phyloP scores from a whole-genome alignment of 2,888 invertebrate species.

The Cryptus viduatorius region DNA sequence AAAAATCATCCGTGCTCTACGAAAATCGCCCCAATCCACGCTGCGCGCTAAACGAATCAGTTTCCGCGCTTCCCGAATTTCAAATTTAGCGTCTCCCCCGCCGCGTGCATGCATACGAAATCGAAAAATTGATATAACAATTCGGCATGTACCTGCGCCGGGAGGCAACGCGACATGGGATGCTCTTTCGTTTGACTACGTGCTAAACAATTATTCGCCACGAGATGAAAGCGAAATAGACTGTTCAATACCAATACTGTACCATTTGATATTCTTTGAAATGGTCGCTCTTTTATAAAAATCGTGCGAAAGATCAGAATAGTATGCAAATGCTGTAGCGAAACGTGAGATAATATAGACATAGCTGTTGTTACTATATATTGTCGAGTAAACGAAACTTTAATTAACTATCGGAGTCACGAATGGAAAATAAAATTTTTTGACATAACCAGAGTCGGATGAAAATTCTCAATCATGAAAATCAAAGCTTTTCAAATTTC shows the following conservation, averaged over 20 bases:
- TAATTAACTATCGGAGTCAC: background rate
- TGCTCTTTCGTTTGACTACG: conserved; percentile 27
- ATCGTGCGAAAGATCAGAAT: background rate
- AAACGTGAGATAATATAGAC: background rate
- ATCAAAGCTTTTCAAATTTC: no score
- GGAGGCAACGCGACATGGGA: background rate
- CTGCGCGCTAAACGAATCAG: conserved; percentile 41
- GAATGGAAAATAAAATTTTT: background rate
- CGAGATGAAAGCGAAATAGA: conserved; percentile 19
- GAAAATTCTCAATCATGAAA: no score
- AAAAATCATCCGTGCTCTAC: conserved; percentile 36
- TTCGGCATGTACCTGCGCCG: background rate
- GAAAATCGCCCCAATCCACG: background rate
- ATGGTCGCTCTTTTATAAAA: background rate
- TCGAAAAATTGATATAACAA: conserved; percentile 39
- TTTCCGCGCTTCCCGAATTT: conserved; percentile 17
- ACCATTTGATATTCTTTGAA: conserved; percentile 10
- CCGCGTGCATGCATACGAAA: conserved; percentile 24
- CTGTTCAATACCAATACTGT: conserved; percentile 2
- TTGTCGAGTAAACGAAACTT: background rate
- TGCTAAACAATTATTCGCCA: conserved; percentile 42
- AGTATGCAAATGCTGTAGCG: background rate
- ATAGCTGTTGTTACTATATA: background rate
- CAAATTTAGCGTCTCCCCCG: conserved; percentile 15
- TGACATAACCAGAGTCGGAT: no score